phyloP scores from a whole-genome alignment of 53 echinoderm and acorn worm genomes.

The Hippasteria phrygiana region DNA sequence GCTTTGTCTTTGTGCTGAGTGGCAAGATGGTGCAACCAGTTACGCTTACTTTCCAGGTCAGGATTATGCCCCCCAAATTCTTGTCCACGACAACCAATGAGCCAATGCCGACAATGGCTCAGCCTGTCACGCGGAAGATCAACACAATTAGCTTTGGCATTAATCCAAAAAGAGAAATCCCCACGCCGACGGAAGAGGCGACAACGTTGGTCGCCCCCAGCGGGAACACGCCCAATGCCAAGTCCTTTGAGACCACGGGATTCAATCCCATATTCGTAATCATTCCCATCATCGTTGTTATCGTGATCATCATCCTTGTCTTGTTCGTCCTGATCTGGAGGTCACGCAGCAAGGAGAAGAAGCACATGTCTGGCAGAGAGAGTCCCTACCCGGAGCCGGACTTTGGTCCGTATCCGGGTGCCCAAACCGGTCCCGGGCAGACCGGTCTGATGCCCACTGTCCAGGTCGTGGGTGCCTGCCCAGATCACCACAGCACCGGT shows the following conservation, averaged over 20 bases:
- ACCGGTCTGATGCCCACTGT: slow-evolving; percentile 77
- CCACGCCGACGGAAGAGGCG: neutral
- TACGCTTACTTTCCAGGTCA: slow-evolving; percentile 41
- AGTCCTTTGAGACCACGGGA: slow-evolving; percentile 32
- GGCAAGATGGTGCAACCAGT: slow-evolving; percentile 78
- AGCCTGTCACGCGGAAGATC: slow-evolving; percentile 15
- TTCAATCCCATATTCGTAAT: slow-evolving; percentile 69
- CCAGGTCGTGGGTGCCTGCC: slow-evolving; percentile 55
- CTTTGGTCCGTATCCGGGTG: slow-evolving; percentile 70
- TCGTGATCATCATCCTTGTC: slow-evolving; percentile 71
- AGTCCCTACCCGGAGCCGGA: slow-evolving; percentile 75
- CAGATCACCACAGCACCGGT: slow-evolving; percentile 63
- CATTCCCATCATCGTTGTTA: slow-evolving; percentile 69
- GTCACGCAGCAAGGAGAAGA: slow-evolving; percentile 58
- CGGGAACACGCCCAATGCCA: slow-evolving; percentile 68
- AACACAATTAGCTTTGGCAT: slow-evolving; percentile 48
- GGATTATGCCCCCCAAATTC: slow-evolving; percentile 21
- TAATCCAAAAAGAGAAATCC: neutral
- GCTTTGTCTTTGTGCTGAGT: slow-evolving; percentile 67
- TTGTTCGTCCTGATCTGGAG: slow-evolving; percentile 68
- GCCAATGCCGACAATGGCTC: slow-evolving; percentile 7
- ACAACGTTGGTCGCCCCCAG: slow-evolving; percentile 27
- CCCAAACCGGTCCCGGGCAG: slow-evolving; percentile 73
- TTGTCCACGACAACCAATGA: slow-evolving; percentile 59
- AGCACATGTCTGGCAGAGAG: slow-evolving; percentile 58